phyloP scores from a whole-genome alignment of 2,113 vertebrate species.

The Atractosteus spatula region DNA sequence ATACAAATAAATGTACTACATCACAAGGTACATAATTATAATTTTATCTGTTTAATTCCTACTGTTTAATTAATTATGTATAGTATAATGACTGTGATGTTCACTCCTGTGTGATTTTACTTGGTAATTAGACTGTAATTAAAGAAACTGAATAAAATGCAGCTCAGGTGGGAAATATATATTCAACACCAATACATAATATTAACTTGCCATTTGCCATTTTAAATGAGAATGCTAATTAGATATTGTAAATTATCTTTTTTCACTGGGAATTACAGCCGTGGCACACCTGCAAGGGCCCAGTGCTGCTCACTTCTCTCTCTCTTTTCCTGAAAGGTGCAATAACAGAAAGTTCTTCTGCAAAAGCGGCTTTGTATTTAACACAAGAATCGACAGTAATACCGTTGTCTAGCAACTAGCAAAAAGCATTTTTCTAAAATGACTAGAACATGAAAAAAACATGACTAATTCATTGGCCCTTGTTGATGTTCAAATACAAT shows the following conservation, averaged over 20 bases:
- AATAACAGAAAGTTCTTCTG: neutral
- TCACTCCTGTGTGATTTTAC: conserved; percentile 46
- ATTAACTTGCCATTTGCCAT: conserved; percentile 26
- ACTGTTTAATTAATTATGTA: conserved; percentile 46
- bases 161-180: conserved; percentile 58
- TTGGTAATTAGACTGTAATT: conserved; percentile 57
- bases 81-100: conserved; percentile 40
- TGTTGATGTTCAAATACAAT: too few species aligned
- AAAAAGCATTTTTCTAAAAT: too few species aligned
- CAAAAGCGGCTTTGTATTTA: conserved; percentile 9
- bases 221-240: conserved; percentile 45
- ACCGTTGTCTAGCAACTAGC: too few species aligned
- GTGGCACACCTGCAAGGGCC: neutral
- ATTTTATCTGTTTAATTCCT: conserved; percentile 39
- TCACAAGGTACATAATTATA: conserved; percentile 41
- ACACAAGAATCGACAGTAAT: neutral
- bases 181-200: conserved; percentile 40
- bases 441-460: too few species aligned
- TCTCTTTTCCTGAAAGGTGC: neutral
- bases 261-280: conserved; percentile 32
- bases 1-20: conserved; percentile 29
- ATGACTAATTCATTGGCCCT: too few species aligned
- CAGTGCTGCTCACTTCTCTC: too few species aligned
- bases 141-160: conserved; percentile 45
- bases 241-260: conserved; percentile 12